phyloP scores from a whole-genome alignment of 2,888 invertebrate species.

The Cremastinae sp. region DNA sequence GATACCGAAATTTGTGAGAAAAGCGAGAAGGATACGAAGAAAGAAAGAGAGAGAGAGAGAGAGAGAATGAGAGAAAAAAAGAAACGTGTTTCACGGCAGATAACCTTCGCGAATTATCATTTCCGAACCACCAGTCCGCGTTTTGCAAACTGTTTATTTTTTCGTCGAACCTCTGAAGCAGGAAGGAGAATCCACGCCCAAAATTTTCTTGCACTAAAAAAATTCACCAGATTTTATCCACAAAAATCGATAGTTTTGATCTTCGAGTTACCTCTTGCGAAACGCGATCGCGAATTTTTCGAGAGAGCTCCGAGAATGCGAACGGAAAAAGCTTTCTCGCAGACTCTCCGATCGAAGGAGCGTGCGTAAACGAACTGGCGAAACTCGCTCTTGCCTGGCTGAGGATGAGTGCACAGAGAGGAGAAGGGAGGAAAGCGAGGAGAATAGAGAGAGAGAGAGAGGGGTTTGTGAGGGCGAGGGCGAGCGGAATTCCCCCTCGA shows the following conservation, averaged over 20 bases:
- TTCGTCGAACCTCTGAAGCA: neutral
- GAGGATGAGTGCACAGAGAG: slow-evolving; percentile 18
- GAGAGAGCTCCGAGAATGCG: neutral
- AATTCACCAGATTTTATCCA: slow-evolving; percentile 1
- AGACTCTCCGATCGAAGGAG: slow-evolving; percentile 54
- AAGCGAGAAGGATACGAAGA: no score
- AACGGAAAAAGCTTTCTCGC: slow-evolving; percentile 32
- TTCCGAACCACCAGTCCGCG: slow-evolving; percentile 20
- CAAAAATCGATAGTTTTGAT: no score
- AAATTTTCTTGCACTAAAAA: slow-evolving; percentile 33
- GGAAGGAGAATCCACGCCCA: slow-evolving; percentile 35
- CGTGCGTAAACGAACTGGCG: slow-evolving; percentile 59
- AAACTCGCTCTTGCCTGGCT: slow-evolving; percentile 50
- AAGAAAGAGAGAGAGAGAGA: no score
- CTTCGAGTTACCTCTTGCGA: no score
- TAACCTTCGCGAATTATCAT: slow-evolving; percentile 51
- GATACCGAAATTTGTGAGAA: neutral
- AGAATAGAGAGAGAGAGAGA: slow-evolving; percentile 20
- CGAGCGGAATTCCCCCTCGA: slow-evolving; percentile 28
- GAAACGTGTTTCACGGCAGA: slow-evolving; percentile 33
- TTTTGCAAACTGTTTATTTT: slow-evolving; percentile 17
- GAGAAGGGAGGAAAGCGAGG: slow-evolving; percentile 15
- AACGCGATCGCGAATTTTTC: neutral
- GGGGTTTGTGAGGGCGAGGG: slow-evolving; percentile 36
- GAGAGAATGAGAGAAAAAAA: slow-evolving; percentile 1